Base-by-base conservation (phyloP, 2,797 vertebrate species). In the Calcarius lapponicus region DNA sequence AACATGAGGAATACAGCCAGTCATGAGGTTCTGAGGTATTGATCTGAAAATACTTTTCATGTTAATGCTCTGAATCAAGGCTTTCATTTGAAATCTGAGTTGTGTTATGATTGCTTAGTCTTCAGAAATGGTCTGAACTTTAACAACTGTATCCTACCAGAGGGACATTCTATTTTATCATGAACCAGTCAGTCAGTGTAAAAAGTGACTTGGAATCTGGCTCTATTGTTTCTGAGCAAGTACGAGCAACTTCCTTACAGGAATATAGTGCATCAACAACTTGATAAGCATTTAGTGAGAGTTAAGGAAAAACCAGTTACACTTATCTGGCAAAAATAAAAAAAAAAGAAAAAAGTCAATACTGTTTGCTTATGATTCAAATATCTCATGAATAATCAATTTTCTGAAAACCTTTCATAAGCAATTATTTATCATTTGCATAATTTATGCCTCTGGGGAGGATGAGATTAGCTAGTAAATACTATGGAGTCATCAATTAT, bases 381-480 rank as follows among this genome's bases (percentile, higher is more conserved):
- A 70, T 60, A 79, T 18, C 29, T 76, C 66, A 88, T 78, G 47
- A 66, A 72, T 79, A 93, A 86, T 79, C 80, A 70, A 31, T 86
- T 90, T 95, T 91, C 34, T 66, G 32, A 90, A 88, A 28, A 70
- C 28, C 24, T 89, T 91, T 88, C 4, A 5, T 62, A 93, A 75
- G 72, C 51, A 84, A 51, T 78, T 87, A 29, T 81, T 80, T 79
- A 56, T 65, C 2, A 64, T 86, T 84, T 91, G 34, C 53, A 65
- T 90, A 74, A 80, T 67, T 64, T 87, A 75, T 74, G 36, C 36
- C 20, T 88, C 76, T 72, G 48, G 80, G 66, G 66, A 94, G 54
- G 40, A 66, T 29, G 32, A 45, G 54, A 93, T 95, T 88, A 96
- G 45, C 43, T 92, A 75, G 43, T 56, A 93, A 95, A 91, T 86